These are phyloP conservation scores for Pogonocichla stellata DNA, from an alignment of 2,113 vertebrate genomes.

Conservation along the genomic window DNA sequence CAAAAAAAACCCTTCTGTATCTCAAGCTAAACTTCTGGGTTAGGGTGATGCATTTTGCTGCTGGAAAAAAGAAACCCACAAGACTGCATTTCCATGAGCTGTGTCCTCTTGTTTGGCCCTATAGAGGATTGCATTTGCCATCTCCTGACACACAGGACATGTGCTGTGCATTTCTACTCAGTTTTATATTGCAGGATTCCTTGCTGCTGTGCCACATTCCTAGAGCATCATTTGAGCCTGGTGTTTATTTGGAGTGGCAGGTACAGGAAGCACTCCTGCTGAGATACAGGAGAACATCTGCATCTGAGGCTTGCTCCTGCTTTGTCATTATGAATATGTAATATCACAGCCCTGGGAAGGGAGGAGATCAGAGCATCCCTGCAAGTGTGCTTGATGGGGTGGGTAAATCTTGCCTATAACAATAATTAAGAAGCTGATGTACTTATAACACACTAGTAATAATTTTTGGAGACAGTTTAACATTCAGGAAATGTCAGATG, in stretches of 20 bases:
- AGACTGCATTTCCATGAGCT: background rate
- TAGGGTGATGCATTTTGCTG: background rate
- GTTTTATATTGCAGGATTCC: background rate
- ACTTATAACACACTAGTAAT: background rate
- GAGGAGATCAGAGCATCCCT: background rate
- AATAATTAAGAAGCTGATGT: background rate
- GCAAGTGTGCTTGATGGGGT: background rate
- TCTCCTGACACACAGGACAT: background rate
- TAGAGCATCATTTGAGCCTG: background rate
- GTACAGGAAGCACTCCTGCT: background rate
- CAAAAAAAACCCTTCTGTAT: background rate
- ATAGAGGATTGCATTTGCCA: background rate
- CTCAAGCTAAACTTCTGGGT: background rate
- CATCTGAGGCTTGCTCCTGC: background rate
- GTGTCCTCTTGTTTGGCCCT: background rate
- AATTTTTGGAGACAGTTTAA: background rate
- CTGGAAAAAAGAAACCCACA: background rate
- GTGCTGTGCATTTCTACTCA: background rate
- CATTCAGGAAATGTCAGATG: background rate
- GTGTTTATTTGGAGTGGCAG: background rate
- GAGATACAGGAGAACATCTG: background rate
- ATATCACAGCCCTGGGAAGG: background rate
- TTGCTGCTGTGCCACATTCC: background rate
- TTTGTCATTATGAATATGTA: constrained; percentile 16
- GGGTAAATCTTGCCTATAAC: background rate